Conservation (phyloP, 1,140 invertebrate species). For the Bombus sylvicola region DNA sequence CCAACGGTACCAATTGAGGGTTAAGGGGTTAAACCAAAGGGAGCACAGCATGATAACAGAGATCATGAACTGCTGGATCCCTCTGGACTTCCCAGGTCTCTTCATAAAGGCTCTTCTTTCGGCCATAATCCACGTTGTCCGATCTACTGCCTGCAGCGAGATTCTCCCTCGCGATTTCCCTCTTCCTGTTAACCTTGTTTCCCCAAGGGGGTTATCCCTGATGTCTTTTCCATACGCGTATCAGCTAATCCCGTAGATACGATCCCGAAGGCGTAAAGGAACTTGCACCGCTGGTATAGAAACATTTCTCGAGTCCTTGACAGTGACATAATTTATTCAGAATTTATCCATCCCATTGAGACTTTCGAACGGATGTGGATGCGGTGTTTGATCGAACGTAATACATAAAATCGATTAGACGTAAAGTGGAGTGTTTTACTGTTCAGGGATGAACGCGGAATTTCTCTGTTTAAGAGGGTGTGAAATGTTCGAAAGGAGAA, state of each 20-base stretch:
- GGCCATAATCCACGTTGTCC: background rate
- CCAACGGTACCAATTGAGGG: background rate
- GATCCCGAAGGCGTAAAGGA: background rate
- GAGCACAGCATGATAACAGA: background rate
- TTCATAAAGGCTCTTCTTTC: background rate
- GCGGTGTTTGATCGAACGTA: background rate
- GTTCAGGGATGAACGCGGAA: too few species aligned
- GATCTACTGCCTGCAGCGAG: background rate
- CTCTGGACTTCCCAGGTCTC: background rate
- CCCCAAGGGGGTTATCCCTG: background rate
- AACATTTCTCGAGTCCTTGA: background rate
- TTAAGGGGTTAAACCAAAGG: background rate
- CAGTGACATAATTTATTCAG: constrained; percentile 20
- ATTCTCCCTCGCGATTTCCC: background rate
- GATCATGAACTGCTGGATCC: background rate
- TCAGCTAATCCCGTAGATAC: background rate
- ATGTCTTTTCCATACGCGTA: background rate
- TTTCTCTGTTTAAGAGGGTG: too few species aligned
- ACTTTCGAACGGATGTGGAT: background rate
- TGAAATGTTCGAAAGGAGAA: too few species aligned
- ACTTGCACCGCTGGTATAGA: background rate
- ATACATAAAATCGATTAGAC: background rate
- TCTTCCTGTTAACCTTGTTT: constrained; percentile 7
- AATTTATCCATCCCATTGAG: background rate
- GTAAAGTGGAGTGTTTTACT: background rate